phyloP scores from a whole-genome alignment of 2,797 vertebrate genomes.

The Onychomys leucogaster region DNA sequence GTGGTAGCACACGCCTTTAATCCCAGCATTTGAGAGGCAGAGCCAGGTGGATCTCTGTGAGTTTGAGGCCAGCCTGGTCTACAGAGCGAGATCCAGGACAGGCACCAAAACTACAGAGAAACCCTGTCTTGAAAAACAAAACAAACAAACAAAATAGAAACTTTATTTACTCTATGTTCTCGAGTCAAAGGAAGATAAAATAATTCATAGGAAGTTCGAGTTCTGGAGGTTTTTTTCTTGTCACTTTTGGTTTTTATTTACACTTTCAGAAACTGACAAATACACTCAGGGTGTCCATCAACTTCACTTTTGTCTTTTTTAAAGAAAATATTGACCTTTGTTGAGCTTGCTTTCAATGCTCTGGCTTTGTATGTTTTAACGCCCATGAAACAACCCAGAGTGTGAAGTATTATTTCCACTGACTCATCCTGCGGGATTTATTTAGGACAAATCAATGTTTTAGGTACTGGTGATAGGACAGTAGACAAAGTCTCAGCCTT shows the following conservation, averaged over 20 bases:
- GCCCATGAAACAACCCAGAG: not conserved
- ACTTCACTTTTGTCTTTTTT: not conserved
- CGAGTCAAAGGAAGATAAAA: slow-evolving; percentile 36
- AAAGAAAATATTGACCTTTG: not conserved
- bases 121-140: too few species aligned
- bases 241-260: not conserved
- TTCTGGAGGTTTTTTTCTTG: not conserved
- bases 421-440: not conserved
- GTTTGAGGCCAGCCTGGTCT: too few species aligned
- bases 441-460: not conserved
- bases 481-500: not conserved
- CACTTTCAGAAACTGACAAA: slow-evolving; percentile 26
- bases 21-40: too few species aligned
- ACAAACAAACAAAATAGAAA: not conserved
- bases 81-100: too few species aligned
- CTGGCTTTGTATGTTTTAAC: not conserved
- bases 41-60: too few species aligned
- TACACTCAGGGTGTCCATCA: not conserved
- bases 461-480: not conserved
- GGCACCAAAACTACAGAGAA: too few species aligned
- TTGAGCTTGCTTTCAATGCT: not conserved
- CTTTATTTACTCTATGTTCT: slow-evolving; percentile 26
- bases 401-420: not conserved
- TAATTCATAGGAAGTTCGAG: slow-evolving; percentile 22
- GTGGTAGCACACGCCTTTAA: too few species aligned